These are phyloP conservation scores for Arrhamphus sclerolepis DNA, from an alignment of 2,797 vertebrate genomes.

Conservation along the genomic window DNA sequence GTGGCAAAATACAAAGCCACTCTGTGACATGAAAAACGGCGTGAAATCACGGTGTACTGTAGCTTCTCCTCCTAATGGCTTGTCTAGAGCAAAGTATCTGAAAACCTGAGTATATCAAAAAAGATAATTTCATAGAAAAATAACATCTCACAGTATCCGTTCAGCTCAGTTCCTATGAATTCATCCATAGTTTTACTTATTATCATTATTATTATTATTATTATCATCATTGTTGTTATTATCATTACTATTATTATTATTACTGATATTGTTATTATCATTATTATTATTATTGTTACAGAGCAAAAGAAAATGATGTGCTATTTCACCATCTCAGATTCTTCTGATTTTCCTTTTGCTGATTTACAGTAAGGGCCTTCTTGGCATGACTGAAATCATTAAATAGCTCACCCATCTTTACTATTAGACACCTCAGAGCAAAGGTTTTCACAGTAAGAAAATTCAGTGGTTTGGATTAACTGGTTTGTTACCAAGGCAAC, in stretches of 20 bases:
- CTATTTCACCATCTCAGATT: slow-evolving; percentile 44
- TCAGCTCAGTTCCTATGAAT: slow-evolving; percentile 27
- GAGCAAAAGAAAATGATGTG: slow-evolving; percentile 41
- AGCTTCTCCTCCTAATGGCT: slow-evolving; percentile 64
- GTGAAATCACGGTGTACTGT: slow-evolving; percentile 36
- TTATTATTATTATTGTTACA: not conserved
- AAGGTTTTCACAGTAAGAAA: slow-evolving; percentile 74
- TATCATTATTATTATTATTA: not conserved
- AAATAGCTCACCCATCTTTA: slow-evolving; percentile 36
- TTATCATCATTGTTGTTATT: not conserved
- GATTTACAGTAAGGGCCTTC: slow-evolving; percentile 42
- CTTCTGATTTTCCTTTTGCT: slow-evolving; percentile 17
- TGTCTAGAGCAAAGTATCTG: slow-evolving; percentile 66
- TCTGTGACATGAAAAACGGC: slow-evolving; percentile 26
- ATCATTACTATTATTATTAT: not conserved
- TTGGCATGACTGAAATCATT: slow-evolving; percentile 60
- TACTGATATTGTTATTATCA: not conserved
- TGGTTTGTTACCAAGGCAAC: slow-evolving; percentile 81
- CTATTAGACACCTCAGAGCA: slow-evolving; percentile 51
- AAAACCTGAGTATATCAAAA: slow-evolving; percentile 78
- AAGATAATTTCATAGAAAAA: slow-evolving; percentile 77
- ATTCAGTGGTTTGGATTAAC: slow-evolving; percentile 67
- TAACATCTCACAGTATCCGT: slow-evolving; percentile 75
- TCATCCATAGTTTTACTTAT: not conserved
- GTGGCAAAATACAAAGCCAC: slow-evolving; percentile 26